Base-by-base conservation (phyloP, 2,113 vertebrate species). In the Tinamus guttatus region DNA sequence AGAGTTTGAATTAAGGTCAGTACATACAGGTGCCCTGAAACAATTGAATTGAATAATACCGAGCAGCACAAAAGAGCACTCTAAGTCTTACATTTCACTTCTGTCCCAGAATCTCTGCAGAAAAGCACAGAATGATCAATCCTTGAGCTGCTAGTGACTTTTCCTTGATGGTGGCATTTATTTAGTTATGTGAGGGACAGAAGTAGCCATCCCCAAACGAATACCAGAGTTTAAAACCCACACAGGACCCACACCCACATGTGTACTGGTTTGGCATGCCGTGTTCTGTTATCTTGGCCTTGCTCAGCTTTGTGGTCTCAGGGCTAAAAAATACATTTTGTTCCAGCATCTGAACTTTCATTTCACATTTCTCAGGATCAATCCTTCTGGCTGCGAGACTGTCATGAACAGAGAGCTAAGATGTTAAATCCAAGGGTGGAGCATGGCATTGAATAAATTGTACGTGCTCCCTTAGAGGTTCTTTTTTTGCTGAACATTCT, bases 301-400 rank as follows among this genome's bases (percentile, higher is more conserved):
- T 84, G 34, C n/a, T 91, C 87, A 89, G 47, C 28, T 95, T 93
- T 93, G 78, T 60, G 58, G 87, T 89, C 85, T 93, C 43, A 24
- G 28, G 52, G 47, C 21, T 87, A 91, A 75, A 85, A 94, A 87
- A 68, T 73, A 47, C 28, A 43, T 91, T 79, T 87, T 79, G 21
- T 80, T 93, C 67, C 79, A 95, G 27, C 40, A 91, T 85, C 82
- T 69, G 91, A 82, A 76, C 14, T 79, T 94, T 43, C 25, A 30
- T 76, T 90, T 93, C 63, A 76, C 0, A 0, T 93, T 95, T 90
- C n/a, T 91, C 41, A 77, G 71, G 90, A 74, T 32, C 13, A 67
- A 81, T 85, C 62, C 52, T 85, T 80, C 63, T 95, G 59, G 36
- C 68, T 83, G 82, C 40, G 54, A 87, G 47, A 49, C 11, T 93